Base-by-base conservation (phyloP, 1,140 invertebrate species). In the Oedothorax gibbosus region DNA sequence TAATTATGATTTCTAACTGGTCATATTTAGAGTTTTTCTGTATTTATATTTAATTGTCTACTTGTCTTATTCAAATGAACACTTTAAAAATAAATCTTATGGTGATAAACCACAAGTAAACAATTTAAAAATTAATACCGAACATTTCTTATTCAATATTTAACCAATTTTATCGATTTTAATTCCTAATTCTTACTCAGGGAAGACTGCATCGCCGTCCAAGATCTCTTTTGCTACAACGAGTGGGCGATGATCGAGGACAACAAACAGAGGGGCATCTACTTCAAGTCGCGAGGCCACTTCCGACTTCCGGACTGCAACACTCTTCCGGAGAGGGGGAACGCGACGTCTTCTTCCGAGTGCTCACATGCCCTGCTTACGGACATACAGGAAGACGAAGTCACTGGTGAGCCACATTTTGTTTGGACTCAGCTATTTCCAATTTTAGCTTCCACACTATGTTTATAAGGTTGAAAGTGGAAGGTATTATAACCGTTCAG, bases 211-310 rank as follows among this genome's bases (percentile, higher is more conserved):
- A 93, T 96, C 88, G 97, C 96, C 53, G 94, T 97, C 8, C 94
- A 94, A 88, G 93, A 96, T 88, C 92, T 96, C 87, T 96, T 98
- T 90, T 99, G 97, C 91, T 97, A 96, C 89, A 95, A 95, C 88
- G 95, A 98, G 88, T 98, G 97, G 97, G 94, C 95, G 18, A 90
- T 96, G 57, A 94, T 98, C 81, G 95, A 97, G 90, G 95, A 96
- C 87, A 96, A 96, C 89, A 97, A 96, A 89, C 92, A 94, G 84
- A 91, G 93, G 75, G 93, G 94, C 11, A 93, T 96, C 80, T 94
- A 91, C 89, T 93, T 96, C 86, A 93, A 94, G 90, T 94, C 93
- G n/a, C 91, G 95, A 86, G 95, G 95, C 11, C 95, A 98, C 89
- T 97, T 98, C 90, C 91, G 93, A 50, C 91, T 99, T 72, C 97